phyloP scores from a whole-genome alignment of 2,797 vertebrate genomes.

The Bradypodion pumilum region DNA sequence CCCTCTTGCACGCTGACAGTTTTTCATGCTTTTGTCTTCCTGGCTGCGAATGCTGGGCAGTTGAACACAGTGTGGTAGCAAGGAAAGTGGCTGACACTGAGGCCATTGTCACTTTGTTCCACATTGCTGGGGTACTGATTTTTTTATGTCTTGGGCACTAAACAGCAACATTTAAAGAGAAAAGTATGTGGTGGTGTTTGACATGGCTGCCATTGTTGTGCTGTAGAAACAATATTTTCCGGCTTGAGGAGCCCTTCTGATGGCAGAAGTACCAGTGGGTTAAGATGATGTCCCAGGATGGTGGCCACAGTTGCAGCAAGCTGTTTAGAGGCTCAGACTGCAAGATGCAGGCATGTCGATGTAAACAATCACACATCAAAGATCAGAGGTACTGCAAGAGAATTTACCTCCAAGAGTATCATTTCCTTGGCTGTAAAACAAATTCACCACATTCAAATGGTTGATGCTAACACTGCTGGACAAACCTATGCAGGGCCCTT shows the following conservation, averaged over 20 bases:
- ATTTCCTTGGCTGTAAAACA: not conserved
- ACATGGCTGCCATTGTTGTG: slow-evolving; percentile 15
- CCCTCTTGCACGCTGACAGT: slow-evolving; percentile 20
- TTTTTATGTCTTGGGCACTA: slow-evolving; percentile 63
- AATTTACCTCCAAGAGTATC: not conserved
- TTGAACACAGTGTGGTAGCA: slow-evolving; percentile 37
- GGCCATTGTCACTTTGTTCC: slow-evolving; percentile 55
- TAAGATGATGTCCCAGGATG: too few relatives aligned
- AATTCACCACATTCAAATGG: too few relatives aligned
- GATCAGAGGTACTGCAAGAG: not conserved
- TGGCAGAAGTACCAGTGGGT: not conserved
- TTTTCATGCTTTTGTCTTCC: slow-evolving; percentile 8
- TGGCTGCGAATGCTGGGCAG: slow-evolving; percentile 35
- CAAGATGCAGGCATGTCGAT: too few relatives aligned
- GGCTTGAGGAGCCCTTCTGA: not conserved
- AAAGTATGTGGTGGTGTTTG: slow-evolving; percentile 36
- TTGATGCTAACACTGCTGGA: not conserved
- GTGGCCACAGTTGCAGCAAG: too few relatives aligned
- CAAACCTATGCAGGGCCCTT: not conserved
- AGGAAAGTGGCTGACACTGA: slow-evolving; percentile 29
- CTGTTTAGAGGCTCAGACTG: too few relatives aligned
- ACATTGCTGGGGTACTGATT: slow-evolving; percentile 68
- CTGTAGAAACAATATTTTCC: slow-evolving; percentile 7
- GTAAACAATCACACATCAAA: too few relatives aligned
- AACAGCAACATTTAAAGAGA: slow-evolving; percentile 55